Percentiles rank a stretch among this genome's conserved stretches.
phyloP scores from a whole-genome alignment of 30 jellyfish, hydroid and myxozoan species.

The Sanderia malayensis region DNA sequence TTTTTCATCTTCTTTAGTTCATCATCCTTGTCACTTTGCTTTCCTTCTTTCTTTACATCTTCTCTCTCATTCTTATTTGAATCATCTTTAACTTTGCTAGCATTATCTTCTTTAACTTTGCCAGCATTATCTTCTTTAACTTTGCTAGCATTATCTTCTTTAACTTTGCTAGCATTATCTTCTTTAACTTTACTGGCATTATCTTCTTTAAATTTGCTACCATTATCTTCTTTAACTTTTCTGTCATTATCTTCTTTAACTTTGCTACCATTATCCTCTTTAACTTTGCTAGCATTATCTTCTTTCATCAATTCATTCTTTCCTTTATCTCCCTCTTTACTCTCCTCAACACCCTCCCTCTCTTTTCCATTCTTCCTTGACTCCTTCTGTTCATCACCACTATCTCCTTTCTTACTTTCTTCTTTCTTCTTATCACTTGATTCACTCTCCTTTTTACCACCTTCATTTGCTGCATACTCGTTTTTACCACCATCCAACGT shows the following conservation, averaged over 20 bases:
- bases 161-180: not conserved
- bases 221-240: not conserved
- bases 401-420: not conserved
- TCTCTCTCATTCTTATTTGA: not conserved
- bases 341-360: slow-evolving; percentile 9
- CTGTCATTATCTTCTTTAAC: not conserved
- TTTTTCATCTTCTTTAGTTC: too few relatives aligned
- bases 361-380: not conserved
- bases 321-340: slow-evolving; percentile 6
- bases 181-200: not conserved
- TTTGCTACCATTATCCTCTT: not conserved
- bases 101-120: not conserved
- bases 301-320: not conserved
- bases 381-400: not conserved
- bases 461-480: not conserved
- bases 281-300: not conserved
- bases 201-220: not conserved
- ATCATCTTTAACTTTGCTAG: not conserved
- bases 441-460: not conserved
- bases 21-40: too few relatives aligned
- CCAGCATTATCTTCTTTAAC: not conserved
- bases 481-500: slow-evolving; percentile 4
- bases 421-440: not conserved
- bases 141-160: not conserved
- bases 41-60: too few relatives aligned